Conservation (phyloP, 1,140 invertebrate genomes). For the Drosophila micromelanica region DNA sequence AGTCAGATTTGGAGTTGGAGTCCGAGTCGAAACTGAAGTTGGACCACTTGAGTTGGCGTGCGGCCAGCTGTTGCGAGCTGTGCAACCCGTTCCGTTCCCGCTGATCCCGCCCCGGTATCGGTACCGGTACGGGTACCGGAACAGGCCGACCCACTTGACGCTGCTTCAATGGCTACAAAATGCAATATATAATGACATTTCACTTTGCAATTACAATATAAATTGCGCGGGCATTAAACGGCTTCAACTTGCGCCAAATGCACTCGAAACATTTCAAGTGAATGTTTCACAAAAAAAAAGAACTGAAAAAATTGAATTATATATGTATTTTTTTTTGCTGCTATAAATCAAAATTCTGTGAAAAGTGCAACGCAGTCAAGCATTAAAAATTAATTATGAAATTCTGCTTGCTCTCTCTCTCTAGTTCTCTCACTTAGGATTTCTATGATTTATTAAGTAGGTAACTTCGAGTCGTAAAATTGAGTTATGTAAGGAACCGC, state of each 20-base stretch:
- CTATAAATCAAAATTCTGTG: slow-evolving; percentile 70
- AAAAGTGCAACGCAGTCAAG: slow-evolving; percentile 68
- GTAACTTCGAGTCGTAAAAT: slow-evolving; percentile 67
- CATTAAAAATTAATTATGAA: slow-evolving; percentile 83
- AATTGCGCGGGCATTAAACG: slow-evolving; percentile 79
- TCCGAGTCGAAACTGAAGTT: slow-evolving; percentile 33
- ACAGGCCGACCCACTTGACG: slow-evolving; percentile 68
- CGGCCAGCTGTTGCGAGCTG: slow-evolving; percentile 71
- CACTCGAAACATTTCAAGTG: slow-evolving; percentile 77
- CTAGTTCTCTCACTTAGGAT: slow-evolving; percentile 39
- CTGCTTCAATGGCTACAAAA: slow-evolving; percentile 81
- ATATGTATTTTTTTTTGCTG: slow-evolving; percentile 25
- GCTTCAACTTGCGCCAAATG: slow-evolving; percentile 73
- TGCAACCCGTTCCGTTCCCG: slow-evolving; percentile 13
- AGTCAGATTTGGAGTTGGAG: slow-evolving; percentile 19
- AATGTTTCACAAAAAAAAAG: slow-evolving; percentile 52
- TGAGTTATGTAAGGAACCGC: slow-evolving; percentile 74
- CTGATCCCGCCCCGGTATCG: slow-evolving; percentile 14
- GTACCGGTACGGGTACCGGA: slow-evolving; percentile 43
- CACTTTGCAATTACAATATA: slow-evolving; percentile 80
- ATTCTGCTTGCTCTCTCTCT: slow-evolving; percentile 19
- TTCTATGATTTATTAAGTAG: slow-evolving; percentile 75
- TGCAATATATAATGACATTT: slow-evolving; percentile 82
- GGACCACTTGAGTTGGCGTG: slow-evolving; percentile 73
- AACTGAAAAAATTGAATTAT: slow-evolving; percentile 24